Percentiles rank a stretch among this genome's conserved stretches.
These are phyloP conservation scores for Urocynchramus pylzowi DNA, from an alignment of 2,113 vertebrate species.

Conservation along the genomic window DNA sequence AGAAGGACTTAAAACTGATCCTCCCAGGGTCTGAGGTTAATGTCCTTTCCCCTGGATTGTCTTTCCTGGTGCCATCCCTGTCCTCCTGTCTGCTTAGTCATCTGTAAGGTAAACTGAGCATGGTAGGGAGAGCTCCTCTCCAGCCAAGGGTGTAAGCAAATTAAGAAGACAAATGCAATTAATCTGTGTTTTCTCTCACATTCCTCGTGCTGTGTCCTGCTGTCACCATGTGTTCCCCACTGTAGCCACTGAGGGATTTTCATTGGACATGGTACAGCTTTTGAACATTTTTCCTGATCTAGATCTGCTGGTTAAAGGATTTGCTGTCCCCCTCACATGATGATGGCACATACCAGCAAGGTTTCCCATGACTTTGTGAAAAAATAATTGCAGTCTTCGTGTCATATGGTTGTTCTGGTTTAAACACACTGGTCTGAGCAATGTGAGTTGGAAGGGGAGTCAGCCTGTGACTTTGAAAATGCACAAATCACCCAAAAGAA, in stretches of 20 bases:
- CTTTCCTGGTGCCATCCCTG: neutral
- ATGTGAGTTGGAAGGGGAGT: neutral
- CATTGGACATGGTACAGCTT: neutral
- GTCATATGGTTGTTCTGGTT: neutral
- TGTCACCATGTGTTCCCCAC: neutral
- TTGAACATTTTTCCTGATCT: neutral
- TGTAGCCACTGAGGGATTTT: neutral
- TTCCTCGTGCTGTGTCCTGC: neutral
- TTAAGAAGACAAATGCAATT: neutral
- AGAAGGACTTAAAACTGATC: neutral
- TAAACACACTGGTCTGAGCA: neutral
- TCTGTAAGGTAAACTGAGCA: neutral
- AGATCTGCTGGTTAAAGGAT: neutral
- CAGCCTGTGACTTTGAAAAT: neutral
- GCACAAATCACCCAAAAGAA: neutral
- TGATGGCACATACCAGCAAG: neutral
- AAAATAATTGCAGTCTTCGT: neutral
- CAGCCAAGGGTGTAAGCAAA: neutral
- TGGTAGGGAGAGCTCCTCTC: neutral
- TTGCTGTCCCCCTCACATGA: neutral
- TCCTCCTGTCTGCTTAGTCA: slow-evolving; percentile 9
- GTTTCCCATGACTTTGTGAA: neutral
- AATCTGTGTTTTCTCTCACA: neutral
- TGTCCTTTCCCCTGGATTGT: slow-evolving; percentile 15
- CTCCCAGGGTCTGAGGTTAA: neutral